phyloP scores from a whole-genome alignment of 30 jellyfish, hydroid and myxozoan species.

The Aurelia aurita region DNA sequence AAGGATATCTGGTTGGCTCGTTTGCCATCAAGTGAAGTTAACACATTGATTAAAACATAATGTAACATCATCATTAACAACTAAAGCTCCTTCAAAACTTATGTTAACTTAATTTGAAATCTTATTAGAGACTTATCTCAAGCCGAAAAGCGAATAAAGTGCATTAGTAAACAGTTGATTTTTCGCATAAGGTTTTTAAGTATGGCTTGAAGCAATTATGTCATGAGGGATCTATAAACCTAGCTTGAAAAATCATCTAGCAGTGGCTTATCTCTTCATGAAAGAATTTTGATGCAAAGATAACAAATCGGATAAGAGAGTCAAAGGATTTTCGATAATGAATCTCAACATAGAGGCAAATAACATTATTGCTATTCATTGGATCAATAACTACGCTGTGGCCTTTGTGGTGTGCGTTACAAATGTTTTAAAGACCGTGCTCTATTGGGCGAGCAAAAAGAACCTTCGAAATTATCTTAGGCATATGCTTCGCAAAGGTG shows the following conservation, averaged over 20 bases:
- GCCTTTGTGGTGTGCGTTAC: no score
- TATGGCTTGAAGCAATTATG: conserved; percentile 35
- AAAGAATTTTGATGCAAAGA: conserved; percentile 47
- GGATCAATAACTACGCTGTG: no score
- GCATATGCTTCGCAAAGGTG: no score
- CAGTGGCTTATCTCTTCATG: conserved; percentile 23
- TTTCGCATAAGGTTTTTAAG: conserved; percentile 31
- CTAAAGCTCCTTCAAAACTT: conserved; percentile 10
- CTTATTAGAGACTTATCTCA: conserved; percentile 49
- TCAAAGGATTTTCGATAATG: conserved; percentile 16
- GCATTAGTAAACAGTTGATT: conserved; percentile 41
- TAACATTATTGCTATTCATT: not conserved
- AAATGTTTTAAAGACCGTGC: no score
- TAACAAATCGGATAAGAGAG: conserved; percentile 48
- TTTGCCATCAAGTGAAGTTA: not conserved
- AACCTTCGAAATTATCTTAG: no score
- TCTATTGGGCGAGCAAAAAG: no score
- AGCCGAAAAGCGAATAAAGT: conserved; percentile 60
- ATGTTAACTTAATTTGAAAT: conserved; percentile 12
- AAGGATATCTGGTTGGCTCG: no score
- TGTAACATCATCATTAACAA: conserved; percentile 13
- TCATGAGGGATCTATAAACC: conserved; percentile 1
- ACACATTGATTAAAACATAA: conserved; percentile 22
- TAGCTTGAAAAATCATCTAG: conserved; percentile 61
- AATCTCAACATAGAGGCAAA: conserved; percentile 2